Conservation (phyloP, 2,888 invertebrate species). For the Uropetala carovei region DNA sequence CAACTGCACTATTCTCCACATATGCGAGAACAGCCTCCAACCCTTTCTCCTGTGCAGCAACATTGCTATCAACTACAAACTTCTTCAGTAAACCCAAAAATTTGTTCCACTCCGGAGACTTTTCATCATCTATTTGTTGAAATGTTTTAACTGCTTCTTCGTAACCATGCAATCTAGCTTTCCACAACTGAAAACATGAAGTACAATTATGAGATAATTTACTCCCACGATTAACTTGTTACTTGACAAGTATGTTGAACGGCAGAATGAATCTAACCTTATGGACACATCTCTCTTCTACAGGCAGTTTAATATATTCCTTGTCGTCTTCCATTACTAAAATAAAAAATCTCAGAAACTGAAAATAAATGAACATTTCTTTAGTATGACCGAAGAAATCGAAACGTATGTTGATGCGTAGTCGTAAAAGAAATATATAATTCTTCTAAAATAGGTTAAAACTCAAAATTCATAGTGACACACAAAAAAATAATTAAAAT, state of each 20-base stretch:
- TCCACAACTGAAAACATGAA: constrained; percentile 84
- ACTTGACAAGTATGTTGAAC: background rate
- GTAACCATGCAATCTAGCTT: constrained; percentile 95
- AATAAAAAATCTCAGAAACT: constrained; percentile 9
- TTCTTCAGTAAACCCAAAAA: constrained; percentile 94
- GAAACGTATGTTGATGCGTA: background rate
- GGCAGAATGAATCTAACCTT: constrained; percentile 78
- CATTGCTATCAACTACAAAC: constrained; percentile 96
- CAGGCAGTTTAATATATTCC: constrained; percentile 89
- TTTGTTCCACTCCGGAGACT: constrained; percentile 95
- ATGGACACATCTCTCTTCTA: constrained; percentile 94
- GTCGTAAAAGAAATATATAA: background rate
- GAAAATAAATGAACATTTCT: background rate
- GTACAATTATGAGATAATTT: constrained; percentile 22
- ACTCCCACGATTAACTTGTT: background rate
- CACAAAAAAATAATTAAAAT: background rate
- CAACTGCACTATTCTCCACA: constrained; percentile 92
- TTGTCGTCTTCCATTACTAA: constrained; percentile 88
- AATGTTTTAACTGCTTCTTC: constrained; percentile 95
- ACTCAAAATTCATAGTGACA: background rate
- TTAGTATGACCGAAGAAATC: background rate
- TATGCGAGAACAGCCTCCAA: constrained; percentile 93
- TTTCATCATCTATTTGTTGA: constrained; percentile 92
- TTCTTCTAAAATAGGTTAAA: background rate
- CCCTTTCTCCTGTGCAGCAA: constrained; percentile 96